phyloP scores from a whole-genome alignment of 1,140 invertebrate species.

The Holotrichia oblita region DNA sequence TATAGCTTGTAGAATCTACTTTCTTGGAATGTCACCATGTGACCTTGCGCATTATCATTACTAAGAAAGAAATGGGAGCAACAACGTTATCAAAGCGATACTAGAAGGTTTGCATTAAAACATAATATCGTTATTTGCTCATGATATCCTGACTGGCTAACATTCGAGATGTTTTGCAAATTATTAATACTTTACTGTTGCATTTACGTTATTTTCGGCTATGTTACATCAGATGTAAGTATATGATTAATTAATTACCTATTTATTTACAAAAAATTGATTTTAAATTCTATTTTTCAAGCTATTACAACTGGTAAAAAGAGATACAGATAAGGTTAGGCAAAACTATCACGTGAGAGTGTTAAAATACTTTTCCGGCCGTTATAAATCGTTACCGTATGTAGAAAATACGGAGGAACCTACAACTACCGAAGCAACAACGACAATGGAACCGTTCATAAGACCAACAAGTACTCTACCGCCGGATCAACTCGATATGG shows the following conservation, averaged over 20 bases:
- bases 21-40: too few relatives aligned
- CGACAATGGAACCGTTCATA: slow-evolving; percentile 3
- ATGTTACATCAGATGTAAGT: neutral
- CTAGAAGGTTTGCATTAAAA: neutral
- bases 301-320: neutral
- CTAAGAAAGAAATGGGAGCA: neutral
- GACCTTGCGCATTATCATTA: neutral
- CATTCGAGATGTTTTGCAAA: too few relatives aligned
- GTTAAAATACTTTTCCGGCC: slow-evolving; percentile 9
- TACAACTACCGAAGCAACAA: neutral
- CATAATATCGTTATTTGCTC: too few relatives aligned
- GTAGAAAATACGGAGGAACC: neutral
- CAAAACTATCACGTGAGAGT: neutral
- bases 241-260: too few relatives aligned
- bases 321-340: neutral
- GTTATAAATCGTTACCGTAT: neutral
- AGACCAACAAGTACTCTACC: neutral
- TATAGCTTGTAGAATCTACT: too few relatives aligned
- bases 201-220: neutral
- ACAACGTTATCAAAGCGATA: neutral
- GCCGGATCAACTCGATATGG: neutral
- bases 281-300: neutral
- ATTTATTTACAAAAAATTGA: too few relatives aligned
- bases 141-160: too few relatives aligned
- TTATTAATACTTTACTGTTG: neutral